Conservation (phyloP, 2,113 vertebrate species). For the Tringa solitaria region DNA sequence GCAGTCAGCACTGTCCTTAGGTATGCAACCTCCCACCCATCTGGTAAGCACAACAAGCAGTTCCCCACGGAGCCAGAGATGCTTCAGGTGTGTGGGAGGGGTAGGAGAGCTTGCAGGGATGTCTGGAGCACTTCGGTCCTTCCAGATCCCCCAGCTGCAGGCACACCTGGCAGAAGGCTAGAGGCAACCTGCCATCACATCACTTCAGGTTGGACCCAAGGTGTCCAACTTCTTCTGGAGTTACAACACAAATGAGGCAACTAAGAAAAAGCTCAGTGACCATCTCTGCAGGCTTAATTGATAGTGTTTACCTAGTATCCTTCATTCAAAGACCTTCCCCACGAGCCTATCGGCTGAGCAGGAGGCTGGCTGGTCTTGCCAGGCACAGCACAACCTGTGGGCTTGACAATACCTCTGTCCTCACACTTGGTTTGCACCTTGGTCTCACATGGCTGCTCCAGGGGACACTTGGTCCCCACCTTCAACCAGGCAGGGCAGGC, state of each 20-base stretch:
- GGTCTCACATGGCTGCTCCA: not conserved
- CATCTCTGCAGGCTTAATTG: not conserved
- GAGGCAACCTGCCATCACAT: not conserved
- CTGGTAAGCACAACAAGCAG: not conserved
- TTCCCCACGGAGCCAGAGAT: not conserved
- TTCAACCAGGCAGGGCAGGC: rapidly evolving
- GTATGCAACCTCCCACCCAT: not conserved
- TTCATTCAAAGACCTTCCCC: not conserved
- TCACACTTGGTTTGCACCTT: not conserved
- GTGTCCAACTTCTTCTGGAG: not conserved
- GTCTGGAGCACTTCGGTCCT: not conserved
- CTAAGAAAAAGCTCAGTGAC: not conserved
- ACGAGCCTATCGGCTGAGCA: not conserved
- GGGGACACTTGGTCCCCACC: not conserved
- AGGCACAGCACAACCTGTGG: rapidly evolving
- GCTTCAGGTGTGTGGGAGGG: not conserved
- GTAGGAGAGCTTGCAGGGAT: not conserved
- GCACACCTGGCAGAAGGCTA: not conserved
- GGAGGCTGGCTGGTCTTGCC: not conserved
- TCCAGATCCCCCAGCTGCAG: not conserved
- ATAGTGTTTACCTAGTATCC: not conserved
- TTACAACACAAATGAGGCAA: not conserved
- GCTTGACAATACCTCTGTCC: not conserved
- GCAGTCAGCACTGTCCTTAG: not conserved
- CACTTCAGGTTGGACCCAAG: not conserved